Evolutionary conservation across 1,140 invertebrate species (phyloP), one percentile per base, ranked within the genome.

Genomic region (Bombus cullumanus): DNA sequence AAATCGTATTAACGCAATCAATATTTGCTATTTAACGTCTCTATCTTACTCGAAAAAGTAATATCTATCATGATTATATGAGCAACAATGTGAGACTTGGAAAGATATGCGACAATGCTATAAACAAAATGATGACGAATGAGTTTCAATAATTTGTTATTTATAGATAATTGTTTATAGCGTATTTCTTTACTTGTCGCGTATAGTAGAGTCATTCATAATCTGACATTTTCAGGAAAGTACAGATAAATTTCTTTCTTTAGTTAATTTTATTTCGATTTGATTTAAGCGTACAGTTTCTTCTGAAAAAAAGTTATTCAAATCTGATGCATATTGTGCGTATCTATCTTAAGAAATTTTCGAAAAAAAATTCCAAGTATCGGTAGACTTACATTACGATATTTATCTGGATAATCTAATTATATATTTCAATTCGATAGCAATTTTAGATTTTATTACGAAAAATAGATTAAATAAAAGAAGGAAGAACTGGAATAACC

Each of bases 21-120:
- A 73, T 57, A 1, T 12, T 75, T 31, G 5, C 2, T 2, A 28
- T 41, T 57, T 15, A 31, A 25, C 9, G 12, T 72, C 28, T 39
- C 3, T 18, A 47, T 62, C 39, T 10, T 15, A 39, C 5, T 18
- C 9, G 59, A 2, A 73, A 22, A 66, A 59, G 28, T 15, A 34
- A 34, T n/a, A 34, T 34, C 76, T 72, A 22, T 59, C 28, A 62
- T 10, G 37, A 66, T 28, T 53, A 69, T 78, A 77, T 9, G 43
- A 25, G 73, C 37, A 69, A 15, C 39, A 37, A 34, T n/a, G 41
- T 41, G 37, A 59, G 41, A 71, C 91, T 91, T 92, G 85, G 88
- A 88, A 92, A 92, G 47, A 91, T 62, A 13, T 5, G 1, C 59
- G 12, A 62, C 12, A 5, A 62, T 13, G 28, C 12, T 53, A 22